Base-by-base conservation (phyloP, 2,888 invertebrate genomes). In the Acrobasis suavella region DNA sequence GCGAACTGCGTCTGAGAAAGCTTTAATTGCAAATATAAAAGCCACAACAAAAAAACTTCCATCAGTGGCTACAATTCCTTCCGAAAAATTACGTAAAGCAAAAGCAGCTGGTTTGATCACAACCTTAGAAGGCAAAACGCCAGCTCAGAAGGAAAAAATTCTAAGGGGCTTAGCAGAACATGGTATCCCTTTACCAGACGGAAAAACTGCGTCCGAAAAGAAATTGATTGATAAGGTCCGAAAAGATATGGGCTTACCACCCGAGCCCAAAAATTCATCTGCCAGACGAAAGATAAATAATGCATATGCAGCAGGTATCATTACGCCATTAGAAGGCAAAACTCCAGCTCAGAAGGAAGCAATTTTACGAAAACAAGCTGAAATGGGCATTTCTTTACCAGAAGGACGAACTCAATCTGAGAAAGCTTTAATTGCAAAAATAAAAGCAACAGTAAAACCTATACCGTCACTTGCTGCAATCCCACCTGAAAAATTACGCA, bases 1-100 rank as follows among this genome's bases (percentile, higher is more conserved):
- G 0, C 72, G 70, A 59, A 74, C 78, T 0, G 8, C 69, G 0
- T 75, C 75, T 3, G 74, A 74, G 54, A 73, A 70, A 39, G 67
- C 68, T 37, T 15, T 75, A 0, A 67, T 72, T 9, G 66, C 72
- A 9, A 73, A 75, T 63, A 68, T 75, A 10, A 42, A 42, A 12
- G 42, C 42, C 3, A 22, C 22, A 22, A 22, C 22, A 22, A 22
- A 22, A 22, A 22, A 22, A 22, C 38, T 55, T 16, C 55, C 55
- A 3, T 55, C 55, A 10, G 55, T n/a, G n/a, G n/a, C n/a, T n/a
- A n/a, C n/a, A n/a, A n/a, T n/a, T n/a, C n/a, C n/a, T n/a, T n/a
- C n/a, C n/a, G n/a, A 55, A 55, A 55, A 55, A 55, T 39, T 55
- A 16, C 55, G 55, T 0, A 55, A 55, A 55, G 55, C 55, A 1